Evolutionary conservation across 1,140 invertebrate genomes (phyloP).

Genomic region (Lepidurus arcticus): DNA sequence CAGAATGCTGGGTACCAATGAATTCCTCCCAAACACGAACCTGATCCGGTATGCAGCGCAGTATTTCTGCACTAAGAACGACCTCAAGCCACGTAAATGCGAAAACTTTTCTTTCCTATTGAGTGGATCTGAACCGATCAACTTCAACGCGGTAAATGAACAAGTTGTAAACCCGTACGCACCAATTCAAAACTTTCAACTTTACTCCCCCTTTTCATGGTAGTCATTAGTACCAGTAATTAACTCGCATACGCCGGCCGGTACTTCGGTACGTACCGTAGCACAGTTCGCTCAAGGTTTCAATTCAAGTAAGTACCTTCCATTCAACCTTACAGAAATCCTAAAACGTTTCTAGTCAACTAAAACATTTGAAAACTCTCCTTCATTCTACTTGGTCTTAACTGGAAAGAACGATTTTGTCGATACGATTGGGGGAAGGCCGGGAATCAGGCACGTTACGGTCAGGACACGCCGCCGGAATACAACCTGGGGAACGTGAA

Average conservation of each 20-base stretch:
- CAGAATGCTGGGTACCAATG: conserved; percentile 23
- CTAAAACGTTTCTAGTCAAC: not conserved
- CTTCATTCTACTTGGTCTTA: not conserved
- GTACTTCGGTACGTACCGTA: conserved; percentile 44
- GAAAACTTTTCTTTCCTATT: conserved; percentile 59
- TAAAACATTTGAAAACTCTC: not conserved
- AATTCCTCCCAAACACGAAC: conserved; percentile 24
- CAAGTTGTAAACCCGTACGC: not conserved
- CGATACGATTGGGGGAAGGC: conserved; percentile 28
- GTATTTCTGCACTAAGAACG: conserved; percentile 24
- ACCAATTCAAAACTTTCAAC: not conserved
- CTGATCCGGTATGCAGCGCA: not conserved
- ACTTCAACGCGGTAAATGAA: conserved; percentile 56
- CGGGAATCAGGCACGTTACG: conserved; percentile 37
- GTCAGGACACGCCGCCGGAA: conserved; percentile 44
- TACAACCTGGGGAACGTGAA: conserved; percentile 43
- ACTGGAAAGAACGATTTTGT: not conserved
- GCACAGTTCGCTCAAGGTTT: conserved; percentile 33
- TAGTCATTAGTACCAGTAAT: conserved; percentile 43
- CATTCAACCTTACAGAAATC: not conserved
- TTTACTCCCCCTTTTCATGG: not conserved
- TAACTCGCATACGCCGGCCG: conserved; percentile 39
- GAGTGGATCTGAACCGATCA: conserved; percentile 59
- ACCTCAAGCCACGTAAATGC: conserved; percentile 52
- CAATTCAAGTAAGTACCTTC: not conserved